Evolutionary conservation across 2,113 vertebrate genomes (phyloP), one percentile per base, ranked within the genome.

Genomic region (Hirundichthys speculiger): DNA sequence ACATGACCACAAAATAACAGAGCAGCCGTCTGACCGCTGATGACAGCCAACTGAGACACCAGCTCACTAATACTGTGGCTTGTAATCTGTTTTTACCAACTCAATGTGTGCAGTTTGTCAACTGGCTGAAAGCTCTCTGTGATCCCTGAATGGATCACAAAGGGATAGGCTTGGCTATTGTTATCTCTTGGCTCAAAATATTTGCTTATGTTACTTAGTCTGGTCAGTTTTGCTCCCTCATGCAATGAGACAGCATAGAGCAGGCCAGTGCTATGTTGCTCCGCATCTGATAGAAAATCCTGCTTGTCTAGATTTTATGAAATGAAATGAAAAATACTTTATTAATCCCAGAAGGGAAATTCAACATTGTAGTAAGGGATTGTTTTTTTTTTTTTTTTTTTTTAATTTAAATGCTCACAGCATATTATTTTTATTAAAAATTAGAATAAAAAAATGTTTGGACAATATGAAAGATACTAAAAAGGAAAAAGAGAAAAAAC

Each of bases 51-150:
- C 70, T 63, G 55, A 69, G 61, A 83, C 75, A 87, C 68, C 15
- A 73, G 20, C 67, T 75, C 84, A 75, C 82, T 89, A 87, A 88
- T 79, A 66, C 75, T 40, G 58, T 2, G 27, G 65, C 62, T 25
- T 69, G 38, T 87, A 77, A 89, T 88, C 59, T 90, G 88, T 90
- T 89, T 91, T 83, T 79, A 83, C 63, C 72, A 13, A 73, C 75
- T 79, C 71, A 58, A 34, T 88, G 82, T 78, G 61, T 69, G 62
- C 43, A 72, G 66, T 19, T 54, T 73, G 81, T 57, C 63, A 77
- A 64, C 55, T 1, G n/a, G 55, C 27, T 15, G 16, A 52, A 21
- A 43, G 54, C 55, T 60, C 69, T 73, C 53, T 80, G 68, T 78
- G 58, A 53, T 76, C 77, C 67, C 40, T 83, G 71, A 83, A 86